A percentile compares a stretch with the other conserved stretches of the same genome.
These are phyloP conservation scores for Xerus rutilus DNA, from an alignment of 2,797 vertebrate genomes.

Conservation along the genomic window DNA sequence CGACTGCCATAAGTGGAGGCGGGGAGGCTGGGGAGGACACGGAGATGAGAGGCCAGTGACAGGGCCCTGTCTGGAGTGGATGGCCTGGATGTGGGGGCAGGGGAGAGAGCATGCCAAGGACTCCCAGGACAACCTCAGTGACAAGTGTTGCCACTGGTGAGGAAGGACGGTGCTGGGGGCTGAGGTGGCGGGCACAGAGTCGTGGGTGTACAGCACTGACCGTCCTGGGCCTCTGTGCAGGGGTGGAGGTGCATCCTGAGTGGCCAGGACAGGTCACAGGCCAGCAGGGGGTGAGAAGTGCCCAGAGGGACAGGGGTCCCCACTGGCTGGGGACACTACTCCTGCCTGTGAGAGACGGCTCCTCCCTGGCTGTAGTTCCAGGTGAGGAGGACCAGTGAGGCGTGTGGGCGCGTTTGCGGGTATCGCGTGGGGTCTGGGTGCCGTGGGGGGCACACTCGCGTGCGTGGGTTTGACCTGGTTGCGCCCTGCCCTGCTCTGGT, in stretches of 20 bases:
- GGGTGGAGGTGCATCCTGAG: accelerated
- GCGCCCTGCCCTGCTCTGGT: neutral
- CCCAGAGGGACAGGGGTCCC: neutral
- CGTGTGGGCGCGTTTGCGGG: accelerated
- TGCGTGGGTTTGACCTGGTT: neutral
- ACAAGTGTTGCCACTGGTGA: too few species aligned
- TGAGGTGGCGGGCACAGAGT: neutral
- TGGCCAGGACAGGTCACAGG: neutral
- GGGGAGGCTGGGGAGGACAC: neutral
- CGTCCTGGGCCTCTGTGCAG: neutral
- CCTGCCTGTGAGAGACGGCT: neutral
- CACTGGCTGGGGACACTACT: accelerated
- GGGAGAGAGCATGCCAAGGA: too few species aligned
- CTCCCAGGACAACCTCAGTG: too few species aligned
- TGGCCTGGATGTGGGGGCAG: too few species aligned
- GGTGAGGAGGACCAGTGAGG: accelerated
- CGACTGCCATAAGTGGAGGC: neutral
- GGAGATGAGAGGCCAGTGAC: too few species aligned
- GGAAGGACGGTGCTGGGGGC: neutral
- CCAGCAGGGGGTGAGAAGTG: neutral
- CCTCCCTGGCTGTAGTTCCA: neutral
- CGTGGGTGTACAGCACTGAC: neutral
- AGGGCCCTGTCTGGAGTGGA: neutral
- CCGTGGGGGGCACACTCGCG: neutral
- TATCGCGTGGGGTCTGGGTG: too few species aligned